phyloP scores from a whole-genome alignment of 2,113 vertebrate genomes.

The Oncorhynchus kisutch region DNA sequence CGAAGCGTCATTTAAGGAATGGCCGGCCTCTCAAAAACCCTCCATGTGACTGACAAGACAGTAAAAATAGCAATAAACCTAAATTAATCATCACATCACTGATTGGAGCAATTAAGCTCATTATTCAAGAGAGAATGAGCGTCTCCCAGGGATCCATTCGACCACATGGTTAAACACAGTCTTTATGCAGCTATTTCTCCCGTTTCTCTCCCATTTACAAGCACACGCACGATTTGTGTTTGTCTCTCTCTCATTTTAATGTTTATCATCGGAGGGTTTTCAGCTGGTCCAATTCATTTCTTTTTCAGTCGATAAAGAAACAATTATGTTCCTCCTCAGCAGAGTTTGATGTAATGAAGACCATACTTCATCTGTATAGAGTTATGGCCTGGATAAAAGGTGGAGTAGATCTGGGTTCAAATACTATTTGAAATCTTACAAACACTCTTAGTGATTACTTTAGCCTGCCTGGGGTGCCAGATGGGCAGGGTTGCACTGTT shows the following conservation, averaged over 20 bases:
- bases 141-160: slow-evolving; percentile 64
- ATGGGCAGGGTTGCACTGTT: too few relatives aligned
- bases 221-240: slow-evolving; percentile 39
- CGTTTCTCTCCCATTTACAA: neutral
- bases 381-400: slow-evolving; percentile 33
- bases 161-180: slow-evolving; percentile 63
- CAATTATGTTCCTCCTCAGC: slow-evolving; percentile 56
- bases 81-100: slow-evolving; percentile 68
- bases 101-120: slow-evolving; percentile 74
- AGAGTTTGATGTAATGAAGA: slow-evolving; percentile 63
- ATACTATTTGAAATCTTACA: too few relatives aligned
- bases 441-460: too few relatives aligned
- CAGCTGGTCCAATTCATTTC: slow-evolving; percentile 62
- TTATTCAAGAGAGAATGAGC: slow-evolving; percentile 57
- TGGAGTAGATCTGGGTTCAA: too few relatives aligned
- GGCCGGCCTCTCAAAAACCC: slow-evolving; percentile 51
- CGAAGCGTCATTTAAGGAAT: slow-evolving; percentile 50
- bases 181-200: too few relatives aligned
- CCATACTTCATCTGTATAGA: slow-evolving; percentile 70
- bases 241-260: slow-evolving; percentile 14
- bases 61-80: slow-evolving; percentile 64
- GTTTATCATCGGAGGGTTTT: too few relatives aligned
- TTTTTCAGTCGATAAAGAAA: slow-evolving; percentile 67
- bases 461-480: too few relatives aligned
- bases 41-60: slow-evolving; percentile 60